Evolutionary conservation across 2,888 invertebrate species (phyloP).

Genomic region (Diplazon laetatorius): DNA sequence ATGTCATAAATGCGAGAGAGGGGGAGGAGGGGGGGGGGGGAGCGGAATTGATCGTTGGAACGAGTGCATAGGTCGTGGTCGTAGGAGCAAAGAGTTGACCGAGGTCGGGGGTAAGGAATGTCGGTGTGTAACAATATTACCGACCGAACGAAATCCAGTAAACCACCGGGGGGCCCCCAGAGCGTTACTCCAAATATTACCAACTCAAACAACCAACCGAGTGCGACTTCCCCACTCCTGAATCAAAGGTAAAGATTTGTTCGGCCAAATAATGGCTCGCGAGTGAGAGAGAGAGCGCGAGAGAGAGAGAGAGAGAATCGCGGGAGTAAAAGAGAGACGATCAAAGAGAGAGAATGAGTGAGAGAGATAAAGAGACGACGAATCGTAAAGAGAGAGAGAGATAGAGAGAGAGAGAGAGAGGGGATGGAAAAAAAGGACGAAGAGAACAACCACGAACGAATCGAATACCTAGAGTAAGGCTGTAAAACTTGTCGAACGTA

Average conservation of each 20-base stretch:
- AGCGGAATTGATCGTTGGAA: conserved; percentile 44
- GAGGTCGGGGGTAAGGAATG: conserved; percentile 66
- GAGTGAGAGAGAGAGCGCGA: conserved; percentile 63
- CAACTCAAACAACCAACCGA: conserved; percentile 76
- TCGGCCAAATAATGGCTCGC: conserved; percentile 77
- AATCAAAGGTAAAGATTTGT: conserved; percentile 79
- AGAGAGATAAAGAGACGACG: conserved; percentile 1
- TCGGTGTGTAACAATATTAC: conserved; percentile 76
- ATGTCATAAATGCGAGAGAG: conserved; percentile 44
- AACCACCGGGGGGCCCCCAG: conserved; percentile 71
- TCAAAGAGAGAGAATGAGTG: too few relatives aligned
- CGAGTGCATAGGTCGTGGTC: conserved; percentile 34
- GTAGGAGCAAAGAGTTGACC: conserved; percentile 57
- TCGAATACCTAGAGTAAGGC: conserved; percentile 61
- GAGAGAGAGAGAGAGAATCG: conserved; percentile 21
- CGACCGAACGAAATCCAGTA: conserved; percentile 78
- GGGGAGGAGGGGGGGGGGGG: too few relatives aligned
- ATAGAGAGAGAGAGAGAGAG: conserved; percentile 25
- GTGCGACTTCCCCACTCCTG: conserved; percentile 71
- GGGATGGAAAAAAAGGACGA: conserved; percentile 52
- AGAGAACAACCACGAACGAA: conserved; percentile 52
- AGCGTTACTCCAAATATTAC: conserved; percentile 79
- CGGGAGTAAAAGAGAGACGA: conserved; percentile 41
- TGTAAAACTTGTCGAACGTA: conserved; percentile 57
- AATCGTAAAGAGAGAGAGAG: conserved; percentile 15